Evolutionary conservation across 2,888 invertebrate species (phyloP).

Genomic region (Cotesia congregata): DNA sequence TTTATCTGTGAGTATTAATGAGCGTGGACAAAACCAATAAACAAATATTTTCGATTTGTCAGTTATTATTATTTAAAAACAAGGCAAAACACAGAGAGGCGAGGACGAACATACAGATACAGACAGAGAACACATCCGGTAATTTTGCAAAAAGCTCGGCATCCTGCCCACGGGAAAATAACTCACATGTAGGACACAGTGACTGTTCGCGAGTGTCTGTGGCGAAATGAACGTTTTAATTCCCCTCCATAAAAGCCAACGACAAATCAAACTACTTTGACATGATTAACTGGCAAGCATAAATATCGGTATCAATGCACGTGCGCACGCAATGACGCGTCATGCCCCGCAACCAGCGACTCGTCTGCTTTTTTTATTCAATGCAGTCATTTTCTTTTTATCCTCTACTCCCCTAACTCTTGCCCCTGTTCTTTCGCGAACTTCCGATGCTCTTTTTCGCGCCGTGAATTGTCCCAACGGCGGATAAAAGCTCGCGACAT

Average conservation of each 20-base stretch:
- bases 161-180: constrained; percentile 54
- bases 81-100: not conserved
- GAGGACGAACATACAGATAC: constrained; percentile 7
- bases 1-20: not conserved
- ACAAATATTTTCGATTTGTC: constrained; percentile 13
- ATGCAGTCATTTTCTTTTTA: not conserved
- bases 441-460: constrained; percentile 9
- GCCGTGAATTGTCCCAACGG: constrained; percentile 27
- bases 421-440: constrained; percentile 34
- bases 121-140: constrained; percentile 52
- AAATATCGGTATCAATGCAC: constrained; percentile 70
- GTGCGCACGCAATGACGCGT: constrained; percentile 65
- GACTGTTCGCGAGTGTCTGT: constrained; percentile 67
- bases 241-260: constrained; percentile 69
- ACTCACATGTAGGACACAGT: constrained; percentile 60
- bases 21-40: not conserved
- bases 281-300: constrained; percentile 69
- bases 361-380: constrained; percentile 43
- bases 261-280: constrained; percentile 70
- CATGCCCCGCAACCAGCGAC: constrained; percentile 54
- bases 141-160: constrained; percentile 65
- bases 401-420: no score
- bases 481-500: constrained; percentile 18
- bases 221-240: constrained; percentile 70
- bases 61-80: constrained; percentile 22